Evolutionary conservation across 2,888 invertebrate species (phyloP).

Genomic region (Parapristionchus giblindavisi): DNA sequence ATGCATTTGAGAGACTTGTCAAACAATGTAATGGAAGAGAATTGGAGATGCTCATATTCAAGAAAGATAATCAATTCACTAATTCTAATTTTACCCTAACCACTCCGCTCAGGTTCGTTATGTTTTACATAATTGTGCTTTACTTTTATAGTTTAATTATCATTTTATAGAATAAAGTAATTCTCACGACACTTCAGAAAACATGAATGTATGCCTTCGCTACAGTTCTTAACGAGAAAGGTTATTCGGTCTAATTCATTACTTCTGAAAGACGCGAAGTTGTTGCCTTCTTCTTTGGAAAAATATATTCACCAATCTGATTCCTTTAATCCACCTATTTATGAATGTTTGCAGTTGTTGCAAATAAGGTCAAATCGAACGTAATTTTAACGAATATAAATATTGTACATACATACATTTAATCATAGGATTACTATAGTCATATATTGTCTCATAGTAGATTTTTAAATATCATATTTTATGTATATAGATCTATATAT

Average conservation of each 20-base stretch:
- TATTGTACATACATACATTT: too few species aligned
- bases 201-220: conserved; percentile 26
- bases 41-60: conserved; percentile 16
- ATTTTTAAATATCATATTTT: too few species aligned
- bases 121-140: neutral
- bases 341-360: neutral
- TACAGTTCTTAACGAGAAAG: conserved; percentile 9
- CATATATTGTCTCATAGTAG: too few species aligned
- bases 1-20: conserved; percentile 14
- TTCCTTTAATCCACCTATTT: neutral
- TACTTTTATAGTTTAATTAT: too few species aligned
- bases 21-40: conserved; percentile 9
- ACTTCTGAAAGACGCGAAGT: neutral
- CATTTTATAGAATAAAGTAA: neutral
- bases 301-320: neutral
- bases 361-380: neutral
- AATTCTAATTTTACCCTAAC: neutral
- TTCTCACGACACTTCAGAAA: neutral
- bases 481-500: too few species aligned
- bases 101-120: neutral
- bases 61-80: conserved; percentile 9
- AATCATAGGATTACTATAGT: too few species aligned
- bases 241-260: neutral
- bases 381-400: too few species aligned
- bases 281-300: neutral